Evolutionary conservation across 1,140 invertebrate genomes (phyloP), one percentile per base, ranked within the genome.

Genomic region (Drosophila mauritiana): DNA sequence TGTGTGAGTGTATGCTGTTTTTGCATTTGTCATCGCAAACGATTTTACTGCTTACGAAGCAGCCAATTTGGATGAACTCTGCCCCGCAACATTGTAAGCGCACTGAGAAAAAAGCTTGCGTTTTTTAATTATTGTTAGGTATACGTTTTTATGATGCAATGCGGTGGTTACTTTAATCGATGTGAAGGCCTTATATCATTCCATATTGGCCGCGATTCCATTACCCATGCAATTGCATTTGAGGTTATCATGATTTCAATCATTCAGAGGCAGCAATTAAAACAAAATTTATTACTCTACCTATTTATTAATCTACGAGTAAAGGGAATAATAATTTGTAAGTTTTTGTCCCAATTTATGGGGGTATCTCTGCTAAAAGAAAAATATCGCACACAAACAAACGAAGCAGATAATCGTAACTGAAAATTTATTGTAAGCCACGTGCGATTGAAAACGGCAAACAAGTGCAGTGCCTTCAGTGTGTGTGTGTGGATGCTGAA

Each of bases 11-110:
- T 36, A 43, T 77, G 75, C 75, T 79, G 75, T 75, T 83, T 64
- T 75, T 83, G 70, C 80, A 74, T 79, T 83, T 83, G 80, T 83
- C 80, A 83, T 83, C 75, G 80, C 49, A 79, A 78, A 84, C 83
- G 79, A 64, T 83, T 79, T 68, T 75, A 52, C 68, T 81, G 78
- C 78, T 62, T 73, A 81, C 65, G 49, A 73, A 72, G 61, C 69
- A 78, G 80, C 80, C 80, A 82, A 82, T 83, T 82, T 82, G 75
- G 58, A 34, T 54, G 58, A 37, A 58, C n/a, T 37, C 17, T 42
- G 15, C 42, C 7, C 53, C 6, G n/a, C 11, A 17, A 31, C 25
- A 64, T 39, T 57, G 62, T 15, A 20, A 0, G 4, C 13, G 4
- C 59, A 62, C 37, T 13, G 11, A 0, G 0, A 40, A 15, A 22